Base-by-base conservation (phyloP, 1,140 invertebrate species). In the Xylocopa sonorina region DNA sequence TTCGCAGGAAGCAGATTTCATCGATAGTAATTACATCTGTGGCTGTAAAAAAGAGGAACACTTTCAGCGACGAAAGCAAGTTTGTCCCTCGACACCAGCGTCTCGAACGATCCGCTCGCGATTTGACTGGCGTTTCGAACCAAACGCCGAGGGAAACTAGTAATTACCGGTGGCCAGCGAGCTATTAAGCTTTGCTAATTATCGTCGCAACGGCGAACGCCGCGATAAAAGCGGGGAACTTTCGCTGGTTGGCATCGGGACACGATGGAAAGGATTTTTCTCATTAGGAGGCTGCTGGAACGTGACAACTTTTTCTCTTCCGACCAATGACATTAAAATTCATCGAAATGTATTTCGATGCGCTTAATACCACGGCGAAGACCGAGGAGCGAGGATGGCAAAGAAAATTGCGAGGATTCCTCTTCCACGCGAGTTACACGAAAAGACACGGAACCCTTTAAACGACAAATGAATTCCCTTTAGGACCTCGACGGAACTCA, bases 131-230 rank as follows among this genome's bases (percentile, higher is more conserved):
- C 24, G 24, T 46, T 18, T 14, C 43, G 74, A 24, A 16, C 55
- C 34, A 64, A 41, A 57, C 78, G 75, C 68, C 48, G 21, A n/a
- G 55, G 63, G 53, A 73, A 46, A 48, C 68, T 68, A n/a, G 57
- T 84, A 78, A 84, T 84, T 78, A 78, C 79, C 34, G 80, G 48
- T 78, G 75, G 78, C 78, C 81, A 63, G 38, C 32, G 41, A 46
- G 46, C 75, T 64, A 84, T 84, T 82, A 78, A 84, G 82, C 82
- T 78, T 73, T 48, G 69, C 69, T 84, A 82, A 84, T 82, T 82
- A 76, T 82, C 82, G 74, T n/a, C 18, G 46, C 43, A 57, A 81
- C 68, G 79, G 71, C 60, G 60, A 72, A 24, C 21, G 32, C 21
- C 10, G 43, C 16, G 29, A 34, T 41, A 69, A 29, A 24, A 4